Base-by-base conservation (phyloP, 2,888 invertebrate genomes). In the Macrophya alboannulata region DNA sequence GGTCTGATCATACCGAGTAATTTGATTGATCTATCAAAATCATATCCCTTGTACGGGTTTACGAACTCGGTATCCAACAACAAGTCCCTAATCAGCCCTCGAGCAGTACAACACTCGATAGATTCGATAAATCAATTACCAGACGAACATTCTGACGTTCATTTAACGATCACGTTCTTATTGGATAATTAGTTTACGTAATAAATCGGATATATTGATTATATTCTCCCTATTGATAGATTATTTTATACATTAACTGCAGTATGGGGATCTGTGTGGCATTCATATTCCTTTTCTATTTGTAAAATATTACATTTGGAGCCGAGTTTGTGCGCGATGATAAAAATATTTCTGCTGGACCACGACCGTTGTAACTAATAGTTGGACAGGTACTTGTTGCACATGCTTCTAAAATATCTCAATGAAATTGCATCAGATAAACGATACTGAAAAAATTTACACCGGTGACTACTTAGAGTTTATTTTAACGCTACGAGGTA, bases 81-180 rank as follows among this genome's bases (percentile, higher is more conserved):
- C 55, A n/a, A 55, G n/a, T 55, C n/a, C n/a, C 55, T 55, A 55
- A 55, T 55, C 55, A 55, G n/a, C 17, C 55, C 55, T 55, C 17
- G 55, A n/a, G 55, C 55, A n/a, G 6, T 55, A 55, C 55, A 55
- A 55, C 55, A 55, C n/a, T 55, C 55, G 55, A 55, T 55, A 55
- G n/a, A n/a, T 55, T 55, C 55, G 55, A 8, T 55, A n/a, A 55
- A 55, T 55, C 55, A 55, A 55, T n/a, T 55, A n/a, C 55, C 17
- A 55, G 55, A 1, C 55, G n/a, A n/a, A 55, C 55, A 55, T 55
- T 55, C n/a, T 55, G 55, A 55, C 55, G 55, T 55, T 55, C n/a
- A 55, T 55, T 55, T 8, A 55, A 55, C 55, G n/a, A n/a, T 55
- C n/a, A n/a, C n/a, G n/a, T 55, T 55, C n/a, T 55, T 8, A n/a